Conservation (phyloP, 2,113 vertebrate species). For the Zapus hudsonius region DNA sequence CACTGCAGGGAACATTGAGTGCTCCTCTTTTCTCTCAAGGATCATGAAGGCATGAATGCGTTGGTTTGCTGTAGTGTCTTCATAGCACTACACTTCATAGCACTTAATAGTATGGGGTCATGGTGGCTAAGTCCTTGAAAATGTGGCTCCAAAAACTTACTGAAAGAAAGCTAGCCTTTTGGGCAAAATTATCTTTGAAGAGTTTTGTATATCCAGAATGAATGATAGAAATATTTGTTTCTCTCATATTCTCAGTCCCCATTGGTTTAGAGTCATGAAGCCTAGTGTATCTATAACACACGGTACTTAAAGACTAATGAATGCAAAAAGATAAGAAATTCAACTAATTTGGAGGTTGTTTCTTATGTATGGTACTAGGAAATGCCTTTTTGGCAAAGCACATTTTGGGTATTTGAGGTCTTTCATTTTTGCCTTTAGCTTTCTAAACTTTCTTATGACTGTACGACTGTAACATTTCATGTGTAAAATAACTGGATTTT, state of each 20-base stretch:
- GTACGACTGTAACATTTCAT: conserved; percentile 89
- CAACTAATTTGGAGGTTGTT: conserved; percentile 70
- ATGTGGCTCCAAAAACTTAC: conserved; percentile 28
- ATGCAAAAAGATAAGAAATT: conserved; percentile 67
- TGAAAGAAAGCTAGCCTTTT: conserved; percentile 4
- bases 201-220: conserved; percentile 39
- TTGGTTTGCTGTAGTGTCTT: conserved; percentile 15
- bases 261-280: conserved; percentile 52
- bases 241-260: conserved; percentile 40
- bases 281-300: conserved; percentile 71
- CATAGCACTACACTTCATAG: too few species aligned
- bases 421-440: conserved; percentile 81
- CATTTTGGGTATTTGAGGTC: conserved; percentile 79
- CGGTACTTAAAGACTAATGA: conserved; percentile 76
- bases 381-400: conserved; percentile 78
- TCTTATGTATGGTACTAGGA: conserved; percentile 77
- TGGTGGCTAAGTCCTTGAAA: not conserved
- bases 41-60: not conserved
- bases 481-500: conserved; percentile 87
- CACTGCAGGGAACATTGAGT: not conserved
- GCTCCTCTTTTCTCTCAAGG: conserved; percentile 17
- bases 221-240: conserved; percentile 50
- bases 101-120: not conserved
- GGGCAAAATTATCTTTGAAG: conserved; percentile 2
- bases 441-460: conserved; percentile 86